Base-by-base conservation (phyloP, 2,888 invertebrate genomes). In the Monopis laevigella region DNA sequence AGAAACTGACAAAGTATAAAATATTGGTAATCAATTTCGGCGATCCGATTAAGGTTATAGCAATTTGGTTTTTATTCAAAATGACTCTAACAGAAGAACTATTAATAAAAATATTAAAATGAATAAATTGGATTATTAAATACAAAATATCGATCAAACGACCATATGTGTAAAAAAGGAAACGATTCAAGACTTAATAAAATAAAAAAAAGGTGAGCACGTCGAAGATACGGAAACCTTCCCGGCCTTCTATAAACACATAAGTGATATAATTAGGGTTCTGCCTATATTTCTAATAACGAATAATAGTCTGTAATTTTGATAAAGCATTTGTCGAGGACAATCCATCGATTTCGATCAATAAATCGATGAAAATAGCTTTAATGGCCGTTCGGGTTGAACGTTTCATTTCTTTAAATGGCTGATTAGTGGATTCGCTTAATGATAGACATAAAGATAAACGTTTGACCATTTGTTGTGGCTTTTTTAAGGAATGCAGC, bases 391-490 rank as follows among this genome's bases (percentile, higher is more conserved):
- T 60, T 61, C 55, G 52, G 55, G 71, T 71, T 66, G 74, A n/a
- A 70, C 73, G 70, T 74, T 80, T 80, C 70, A 78, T 80, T 80
- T 80, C 77, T 80, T 69, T 75, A 80, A 80, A 80, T 80, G 73
- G 63, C 65, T 75, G 72, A 73, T 78, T 71, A 75, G 66, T 65
- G 63, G 63, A 72, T 72, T 72, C 65, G 55, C 62, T 11, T 29
- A 32, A 32, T 32, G 17, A 32, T 32, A 32, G 16, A 17, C 29
- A 29, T 29, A 17, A 16, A 17, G 32, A 13, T 32, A 32, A 32
- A 32, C 32, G 32, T 8, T 32, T 32, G 32, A 32, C 16, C 32
- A 32, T 32, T 32, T 32, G 7, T 6, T n/a, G 32, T 16, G 14
- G 32, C 3, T 13, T 30, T 30, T 13, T 13, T 13, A 13, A 11